phyloP scores from a whole-genome alignment of 2,113 vertebrate genomes.

The Cebidichthys violaceus region DNA sequence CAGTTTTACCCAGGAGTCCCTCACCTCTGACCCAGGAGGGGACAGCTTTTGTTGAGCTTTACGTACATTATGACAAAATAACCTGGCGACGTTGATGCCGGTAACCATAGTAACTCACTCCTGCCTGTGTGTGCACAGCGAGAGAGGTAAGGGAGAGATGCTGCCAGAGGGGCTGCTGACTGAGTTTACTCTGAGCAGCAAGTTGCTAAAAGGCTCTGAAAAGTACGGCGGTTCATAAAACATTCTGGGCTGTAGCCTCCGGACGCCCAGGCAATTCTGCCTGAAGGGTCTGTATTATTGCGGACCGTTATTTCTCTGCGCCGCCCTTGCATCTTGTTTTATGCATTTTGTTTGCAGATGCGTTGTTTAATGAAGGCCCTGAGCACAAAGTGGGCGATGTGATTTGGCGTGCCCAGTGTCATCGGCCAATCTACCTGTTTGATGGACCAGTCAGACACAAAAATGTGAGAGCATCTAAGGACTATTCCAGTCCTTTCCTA shows the following conservation, averaged over 20 bases:
- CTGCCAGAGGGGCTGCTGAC: not conserved
- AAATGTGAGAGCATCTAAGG: slow-evolving; percentile 16
- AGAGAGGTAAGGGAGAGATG: not conserved
- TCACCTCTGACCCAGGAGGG: slow-evolving; percentile 45
- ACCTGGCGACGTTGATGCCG: not conserved
- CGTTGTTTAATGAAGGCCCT: not conserved
- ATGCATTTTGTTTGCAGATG: not conserved
- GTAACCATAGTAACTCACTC: not conserved
- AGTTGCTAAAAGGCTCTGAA: not conserved
- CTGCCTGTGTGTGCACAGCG: not conserved
- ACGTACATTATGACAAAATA: not conserved
- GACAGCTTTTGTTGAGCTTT: not conserved
- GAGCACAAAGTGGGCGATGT: not conserved
- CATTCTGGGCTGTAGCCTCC: not conserved
- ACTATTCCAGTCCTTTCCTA: slow-evolving; percentile 26
- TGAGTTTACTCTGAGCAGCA: not conserved
- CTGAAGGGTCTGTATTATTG: not conserved
- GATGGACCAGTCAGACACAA: not conserved
- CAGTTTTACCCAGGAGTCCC: slow-evolving; percentile 51
- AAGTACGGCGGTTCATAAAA: not conserved
- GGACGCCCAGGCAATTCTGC: not conserved
- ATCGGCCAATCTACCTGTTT: not conserved
- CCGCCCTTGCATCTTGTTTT: not conserved
- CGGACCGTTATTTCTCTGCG: not conserved
- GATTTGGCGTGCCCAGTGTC: not conserved